Percentiles rank a stretch among this genome's conserved stretches.
Conservation (phyloP, 2,888 invertebrate species). For the Galeopsomyia nigrocyanea region DNA sequence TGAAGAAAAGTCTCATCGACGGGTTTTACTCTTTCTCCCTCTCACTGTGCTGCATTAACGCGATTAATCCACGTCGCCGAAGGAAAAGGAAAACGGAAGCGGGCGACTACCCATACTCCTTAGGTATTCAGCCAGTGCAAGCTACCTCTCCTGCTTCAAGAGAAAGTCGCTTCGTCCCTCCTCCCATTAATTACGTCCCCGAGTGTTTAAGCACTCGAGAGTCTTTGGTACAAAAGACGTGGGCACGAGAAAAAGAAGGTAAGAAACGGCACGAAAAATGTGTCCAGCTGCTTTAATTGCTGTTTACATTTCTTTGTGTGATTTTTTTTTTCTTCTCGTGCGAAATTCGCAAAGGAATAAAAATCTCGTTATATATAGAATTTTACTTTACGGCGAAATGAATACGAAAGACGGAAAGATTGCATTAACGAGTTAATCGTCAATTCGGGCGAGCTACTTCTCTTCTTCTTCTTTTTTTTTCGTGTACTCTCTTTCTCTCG, state of each 20-base stretch:
- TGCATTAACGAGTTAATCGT: conserved; percentile 35
- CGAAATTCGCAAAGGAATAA: too few species aligned
- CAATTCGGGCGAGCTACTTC: conserved; percentile 9
- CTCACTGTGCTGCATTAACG: conserved; percentile 45
- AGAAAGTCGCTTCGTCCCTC: conserved; percentile 24
- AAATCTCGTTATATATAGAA: too few species aligned
- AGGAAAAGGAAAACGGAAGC: neutral
- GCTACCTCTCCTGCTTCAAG: neutral
- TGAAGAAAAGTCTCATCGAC: neutral
- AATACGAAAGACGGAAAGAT: neutral
- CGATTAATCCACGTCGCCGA: conserved; percentile 49
- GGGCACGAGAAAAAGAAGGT: neutral
- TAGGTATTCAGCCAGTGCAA: conserved; percentile 20
- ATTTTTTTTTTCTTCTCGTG: neutral
- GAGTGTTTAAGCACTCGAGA: conserved; percentile 35
- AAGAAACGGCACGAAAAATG: neutral
- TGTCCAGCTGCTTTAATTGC: neutral
- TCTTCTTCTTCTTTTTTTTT: conserved; percentile 2
- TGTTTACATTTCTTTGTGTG: neutral
- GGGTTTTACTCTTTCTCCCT: conserved; percentile 3
- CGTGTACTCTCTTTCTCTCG: conserved; percentile 3
- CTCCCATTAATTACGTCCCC: conserved; percentile 33
- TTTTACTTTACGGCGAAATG: neutral
- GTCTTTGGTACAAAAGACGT: neutral
- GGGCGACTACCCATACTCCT: conserved; percentile 3